These are phyloP conservation scores for Drosophila nasuta DNA, from an alignment of 1,140 invertebrate genomes.

Conservation along the genomic window DNA sequence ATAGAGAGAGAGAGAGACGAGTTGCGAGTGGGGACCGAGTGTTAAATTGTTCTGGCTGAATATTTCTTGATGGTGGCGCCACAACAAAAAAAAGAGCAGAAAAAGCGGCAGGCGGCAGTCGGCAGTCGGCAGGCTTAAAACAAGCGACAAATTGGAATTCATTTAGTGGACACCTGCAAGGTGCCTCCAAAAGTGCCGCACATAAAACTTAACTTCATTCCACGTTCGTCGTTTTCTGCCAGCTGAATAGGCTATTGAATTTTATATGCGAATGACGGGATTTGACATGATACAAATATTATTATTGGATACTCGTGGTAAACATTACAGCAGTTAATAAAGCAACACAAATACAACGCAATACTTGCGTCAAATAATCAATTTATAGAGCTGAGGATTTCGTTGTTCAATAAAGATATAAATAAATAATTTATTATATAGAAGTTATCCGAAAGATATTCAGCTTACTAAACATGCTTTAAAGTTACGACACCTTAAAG, in stretches of 20 bases:
- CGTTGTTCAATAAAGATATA: no score
- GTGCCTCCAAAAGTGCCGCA: not conserved
- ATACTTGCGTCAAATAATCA: not conserved
- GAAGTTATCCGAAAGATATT: no score
- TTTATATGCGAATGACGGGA: constrained; percentile 1
- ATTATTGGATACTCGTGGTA: not conserved
- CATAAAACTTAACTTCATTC: not conserved
- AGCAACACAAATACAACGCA: not conserved
- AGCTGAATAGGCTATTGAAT: constrained; percentile 11
- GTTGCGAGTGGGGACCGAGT: not conserved
- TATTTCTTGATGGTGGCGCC: constrained; percentile 10
- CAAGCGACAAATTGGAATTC: constrained; percentile 49
- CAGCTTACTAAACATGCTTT: no score
- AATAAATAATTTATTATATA: no score
- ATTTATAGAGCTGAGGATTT: not conserved
- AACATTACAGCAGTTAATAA: not conserved
- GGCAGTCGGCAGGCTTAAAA: constrained; percentile 4
- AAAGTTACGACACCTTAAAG: no score
- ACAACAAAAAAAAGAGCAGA: no score
- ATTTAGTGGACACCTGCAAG: constrained; percentile 38
- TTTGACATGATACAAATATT: not conserved
- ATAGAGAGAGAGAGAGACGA: no score
- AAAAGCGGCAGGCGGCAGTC: no score
- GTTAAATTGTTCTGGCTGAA: constrained; percentile 1
- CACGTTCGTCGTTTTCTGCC: not conserved